A percentile compares a stretch with the other conserved stretches of the same genome.
Evolutionary conservation across 2,888 invertebrate species (phyloP).

Genomic region (Lasioglossum malachurum): DNA sequence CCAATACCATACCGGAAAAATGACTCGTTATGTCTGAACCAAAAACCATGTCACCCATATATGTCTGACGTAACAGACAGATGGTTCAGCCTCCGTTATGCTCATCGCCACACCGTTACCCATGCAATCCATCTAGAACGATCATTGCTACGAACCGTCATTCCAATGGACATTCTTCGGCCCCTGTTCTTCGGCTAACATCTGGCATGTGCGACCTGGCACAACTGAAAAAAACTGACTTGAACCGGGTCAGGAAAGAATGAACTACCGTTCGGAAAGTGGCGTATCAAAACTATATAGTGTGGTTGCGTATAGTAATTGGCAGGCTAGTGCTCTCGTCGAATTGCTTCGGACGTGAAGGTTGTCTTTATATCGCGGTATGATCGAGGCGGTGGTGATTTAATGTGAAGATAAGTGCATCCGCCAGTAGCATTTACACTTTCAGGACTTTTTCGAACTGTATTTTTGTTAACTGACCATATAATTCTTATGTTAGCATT

Average conservation of each 20-base stretch:
- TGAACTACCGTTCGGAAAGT: conserved; percentile 9
- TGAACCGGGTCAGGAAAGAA: conserved; percentile 4
- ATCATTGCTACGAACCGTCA: not conserved
- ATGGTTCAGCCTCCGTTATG: conserved; percentile 2
- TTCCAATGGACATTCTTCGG: not conserved
- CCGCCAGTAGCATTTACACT: no score
- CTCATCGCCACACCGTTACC: conserved; percentile 10
- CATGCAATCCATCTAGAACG: not conserved
- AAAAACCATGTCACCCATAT: conserved; percentile 10
- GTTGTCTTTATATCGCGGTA: not conserved
- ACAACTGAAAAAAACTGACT: conserved; percentile 1
- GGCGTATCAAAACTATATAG: not conserved
- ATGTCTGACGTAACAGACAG: conserved; percentile 12
- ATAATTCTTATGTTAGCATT: no score
- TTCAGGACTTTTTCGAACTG: no score
- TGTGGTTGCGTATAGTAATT: not conserved
- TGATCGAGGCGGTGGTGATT: not conserved
- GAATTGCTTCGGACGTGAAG: not conserved
- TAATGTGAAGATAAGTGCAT: not conserved
- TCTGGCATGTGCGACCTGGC: conserved; percentile 15
- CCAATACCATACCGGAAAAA: not conserved
- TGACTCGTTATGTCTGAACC: conserved; percentile 3
- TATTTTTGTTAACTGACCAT: no score
- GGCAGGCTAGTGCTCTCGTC: not conserved
- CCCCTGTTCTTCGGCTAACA: not conserved